Evolutionary conservation across 1,140 invertebrate genomes (phyloP).

Genomic region (Solen grandis): DNA sequence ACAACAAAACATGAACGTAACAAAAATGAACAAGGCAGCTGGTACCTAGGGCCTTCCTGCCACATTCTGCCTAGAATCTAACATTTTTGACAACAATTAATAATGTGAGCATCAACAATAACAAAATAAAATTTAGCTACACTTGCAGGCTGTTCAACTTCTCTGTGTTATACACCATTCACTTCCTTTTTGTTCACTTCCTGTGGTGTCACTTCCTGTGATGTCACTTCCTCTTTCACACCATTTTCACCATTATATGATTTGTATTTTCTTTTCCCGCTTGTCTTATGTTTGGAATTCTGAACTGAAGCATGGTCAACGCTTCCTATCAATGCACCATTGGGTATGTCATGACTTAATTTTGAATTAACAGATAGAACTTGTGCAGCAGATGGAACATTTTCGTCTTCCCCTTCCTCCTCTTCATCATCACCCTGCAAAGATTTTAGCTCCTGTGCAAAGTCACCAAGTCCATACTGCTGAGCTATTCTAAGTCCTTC

Average conservation of each 20-base stretch:
- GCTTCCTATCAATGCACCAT: not conserved
- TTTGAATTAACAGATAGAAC: too few relatives aligned
- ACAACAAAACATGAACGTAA: too few relatives aligned
- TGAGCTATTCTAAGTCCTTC: constrained; percentile 79
- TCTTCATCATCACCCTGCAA: constrained; percentile 58
- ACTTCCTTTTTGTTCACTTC: not conserved
- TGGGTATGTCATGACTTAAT: not conserved
- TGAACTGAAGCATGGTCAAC: not conserved
- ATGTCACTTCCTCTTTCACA: not conserved
- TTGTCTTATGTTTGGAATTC: not conserved
- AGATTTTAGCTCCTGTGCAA: constrained; percentile 75
- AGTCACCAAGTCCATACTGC: constrained; percentile 79
- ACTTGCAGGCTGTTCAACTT: too few relatives aligned
- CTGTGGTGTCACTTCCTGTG: not conserved
- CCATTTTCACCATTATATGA: not conserved
- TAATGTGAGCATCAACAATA: too few relatives aligned
- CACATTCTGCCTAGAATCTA: too few relatives aligned
- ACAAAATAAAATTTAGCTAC: too few relatives aligned
- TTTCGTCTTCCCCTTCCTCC: constrained; percentile 8
- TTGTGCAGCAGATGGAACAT: not conserved
- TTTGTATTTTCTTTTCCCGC: not conserved
- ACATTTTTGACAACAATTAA: too few relatives aligned
- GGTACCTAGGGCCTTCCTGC: too few relatives aligned
- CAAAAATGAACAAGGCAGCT: too few relatives aligned
- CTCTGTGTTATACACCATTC: not conserved